Evolutionary conservation across 1,140 invertebrate genomes (phyloP), one percentile per base, ranked within the genome.

Genomic region (Eumeta japonica): DNA sequence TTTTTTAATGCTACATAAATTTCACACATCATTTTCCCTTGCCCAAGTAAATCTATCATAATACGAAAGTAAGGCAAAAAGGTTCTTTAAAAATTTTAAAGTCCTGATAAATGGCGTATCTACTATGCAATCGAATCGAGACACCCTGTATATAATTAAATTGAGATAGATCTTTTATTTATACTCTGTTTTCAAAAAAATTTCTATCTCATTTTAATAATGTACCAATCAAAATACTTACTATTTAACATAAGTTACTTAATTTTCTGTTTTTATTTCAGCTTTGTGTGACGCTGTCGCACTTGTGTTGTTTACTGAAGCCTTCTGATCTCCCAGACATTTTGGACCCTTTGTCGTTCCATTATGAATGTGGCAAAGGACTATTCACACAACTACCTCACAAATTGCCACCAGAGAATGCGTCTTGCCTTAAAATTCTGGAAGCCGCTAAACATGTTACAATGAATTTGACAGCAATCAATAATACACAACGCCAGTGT

Each of bases 391-490:
- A 76, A 39, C 48, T 74, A 3, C 64, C 59, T 30, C 58, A 68
- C 36, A 66, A 62, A 14, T 37, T 72, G 13, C 62, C 63, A 0
- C 71, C 75, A 1, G 73, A 77, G 32, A 73, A 72, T 19, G 30
- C 49, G 0, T 76, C 71, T 0, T 73, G 71, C 41, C 34, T 63
- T 9, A 59, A 57, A 38, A 63, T 77, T 43, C 38, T 77, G 4
- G 61, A 75, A 36, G 72, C 75, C 0, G 68, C 73, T 0, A 73
- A 72, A 45, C 58, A 65, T 35, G 68, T 77, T n/a, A 77, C 73
- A 4, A 58, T 75, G 3, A 62, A 73, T 39, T 41, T 77, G 11
- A 53, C 43, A 9, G 45, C 61, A 0, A 32, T 42, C 1, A 58
- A 48, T 15, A 68, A 77, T 12, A 48, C 45, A 0, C 68, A 77